A percentile compares a stretch with the other conserved stretches of the same genome.
These are phyloP conservation scores for Xylophagus ater DNA, from an alignment of 2,888 invertebrate species.

Conservation along the genomic window DNA sequence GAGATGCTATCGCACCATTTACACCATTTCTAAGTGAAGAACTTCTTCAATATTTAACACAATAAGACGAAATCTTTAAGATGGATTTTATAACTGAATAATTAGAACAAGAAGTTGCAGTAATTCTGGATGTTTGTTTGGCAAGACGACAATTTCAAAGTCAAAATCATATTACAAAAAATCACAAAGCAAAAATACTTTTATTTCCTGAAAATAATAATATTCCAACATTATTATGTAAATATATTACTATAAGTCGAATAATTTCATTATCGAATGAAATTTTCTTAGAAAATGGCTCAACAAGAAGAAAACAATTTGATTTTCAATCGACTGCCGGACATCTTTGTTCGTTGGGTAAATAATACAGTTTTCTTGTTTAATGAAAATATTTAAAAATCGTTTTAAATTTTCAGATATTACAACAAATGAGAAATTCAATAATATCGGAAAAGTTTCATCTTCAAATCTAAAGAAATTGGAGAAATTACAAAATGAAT, in stretches of 20 bases:
- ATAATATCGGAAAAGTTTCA: conserved; percentile 9
- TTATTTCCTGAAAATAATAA: no score
- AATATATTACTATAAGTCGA: conserved; percentile 34
- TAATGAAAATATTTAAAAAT: neutral
- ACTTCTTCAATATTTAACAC: conserved; percentile 46
- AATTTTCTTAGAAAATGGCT: conserved; percentile 20
- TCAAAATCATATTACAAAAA: conserved; percentile 45
- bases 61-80: conserved; percentile 20
- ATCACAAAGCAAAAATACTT: no score
- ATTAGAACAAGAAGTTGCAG: conserved; percentile 41
- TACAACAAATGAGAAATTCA: conserved; percentile 24
- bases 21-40: conserved; percentile 72
- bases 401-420: conserved; percentile 18
- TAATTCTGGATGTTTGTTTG: conserved; percentile 40
- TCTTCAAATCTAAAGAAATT: conserved; percentile 32
- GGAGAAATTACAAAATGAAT: conserved; percentile 32
- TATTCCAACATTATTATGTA: no score
- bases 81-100: conserved; percentile 24
- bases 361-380: conserved; percentile 1
- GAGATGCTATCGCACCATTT: conserved; percentile 62
- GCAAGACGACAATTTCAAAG: conserved; percentile 47
- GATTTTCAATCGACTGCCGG: conserved; percentile 33
- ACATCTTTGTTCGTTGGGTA: conserved; percentile 34
- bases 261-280: conserved; percentile 27
- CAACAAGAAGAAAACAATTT: conserved; percentile 16